Evolutionary conservation across 2,888 invertebrate species (phyloP).

Genomic region (Timema podura): DNA sequence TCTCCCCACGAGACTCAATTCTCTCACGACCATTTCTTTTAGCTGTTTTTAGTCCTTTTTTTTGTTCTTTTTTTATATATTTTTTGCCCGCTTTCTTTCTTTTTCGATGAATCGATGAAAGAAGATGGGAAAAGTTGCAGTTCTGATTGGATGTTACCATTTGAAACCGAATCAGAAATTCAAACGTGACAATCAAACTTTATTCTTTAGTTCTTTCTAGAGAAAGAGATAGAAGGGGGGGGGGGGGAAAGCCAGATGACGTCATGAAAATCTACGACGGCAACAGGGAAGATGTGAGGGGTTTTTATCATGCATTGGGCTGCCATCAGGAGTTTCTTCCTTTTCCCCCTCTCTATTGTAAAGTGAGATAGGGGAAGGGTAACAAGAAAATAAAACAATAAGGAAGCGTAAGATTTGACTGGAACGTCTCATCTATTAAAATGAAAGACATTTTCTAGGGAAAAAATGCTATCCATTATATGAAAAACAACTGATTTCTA

Average conservation of each 20-base stretch:
- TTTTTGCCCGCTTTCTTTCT: constrained; percentile 12
- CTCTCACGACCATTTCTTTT: constrained; percentile 22
- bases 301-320: constrained; percentile 22
- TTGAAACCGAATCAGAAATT: constrained; percentile 32
- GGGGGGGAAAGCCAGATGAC: constrained; percentile 21
- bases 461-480: too few species aligned
- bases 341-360: not conserved
- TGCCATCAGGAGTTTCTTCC: constrained; percentile 10
- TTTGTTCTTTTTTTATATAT: not conserved
- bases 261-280: constrained; percentile 28
- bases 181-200: constrained; percentile 32
- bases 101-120: constrained; percentile 29
- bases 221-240: not conserved
- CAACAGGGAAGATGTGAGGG: not conserved
- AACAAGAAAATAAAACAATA: constrained; percentile 1
- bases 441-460: too few species aligned
- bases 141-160: constrained; percentile 31
- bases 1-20: constrained; percentile 25
- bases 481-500: too few species aligned
- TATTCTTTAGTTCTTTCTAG: constrained; percentile 22
- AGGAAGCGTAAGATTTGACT: too few species aligned
- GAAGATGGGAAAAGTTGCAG: constrained; percentile 24
- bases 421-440: constrained; percentile 9
- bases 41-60: constrained; percentile 9
- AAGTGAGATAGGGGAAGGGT: constrained; percentile 3